These are phyloP conservation scores for Hylaeus volcanicus DNA, from an alignment of 1,140 invertebrate genomes.

Conservation along the genomic window DNA sequence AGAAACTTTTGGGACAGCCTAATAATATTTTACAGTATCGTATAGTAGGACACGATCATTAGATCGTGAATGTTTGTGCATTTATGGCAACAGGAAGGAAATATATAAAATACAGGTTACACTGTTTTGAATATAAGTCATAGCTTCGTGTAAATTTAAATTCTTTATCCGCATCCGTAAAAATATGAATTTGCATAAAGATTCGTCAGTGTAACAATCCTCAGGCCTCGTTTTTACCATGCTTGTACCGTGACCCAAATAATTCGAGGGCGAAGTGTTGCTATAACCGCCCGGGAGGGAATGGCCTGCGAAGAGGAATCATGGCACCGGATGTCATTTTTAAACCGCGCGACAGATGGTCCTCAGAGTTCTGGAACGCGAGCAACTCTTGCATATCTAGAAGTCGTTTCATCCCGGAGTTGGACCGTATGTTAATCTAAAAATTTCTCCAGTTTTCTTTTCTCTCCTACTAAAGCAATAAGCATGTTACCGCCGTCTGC, in stretches of 20 bases:
- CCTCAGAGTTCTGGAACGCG: constrained; percentile 39
- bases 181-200: too few species aligned
- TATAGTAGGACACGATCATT: too few species aligned
- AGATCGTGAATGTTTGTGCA: too few species aligned
- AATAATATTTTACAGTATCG: too few species aligned
- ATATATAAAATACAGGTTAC: too few species aligned
- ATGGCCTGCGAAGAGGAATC: constrained; percentile 5
- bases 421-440: constrained; percentile 51
- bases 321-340: constrained; percentile 49
- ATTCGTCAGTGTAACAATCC: too few species aligned
- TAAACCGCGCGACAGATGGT: constrained; percentile 45
- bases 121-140: too few species aligned
- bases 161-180: too few species aligned
- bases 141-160: too few species aligned
- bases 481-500: neutral
- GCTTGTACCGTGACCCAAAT: neutral
- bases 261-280: constrained; percentile 3
- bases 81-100: too few species aligned
- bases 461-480: neutral
- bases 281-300: neutral
- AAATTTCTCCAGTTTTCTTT: constrained; percentile 10
- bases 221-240: too few species aligned
- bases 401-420: constrained; percentile 53
- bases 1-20: too few species aligned
- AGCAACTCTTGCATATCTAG: constrained; percentile 33